Evolutionary conservation across 37 sponge, comb jelly and placozoan genomes (phyloP).

Genomic region (Oscarella lobularis): DNA sequence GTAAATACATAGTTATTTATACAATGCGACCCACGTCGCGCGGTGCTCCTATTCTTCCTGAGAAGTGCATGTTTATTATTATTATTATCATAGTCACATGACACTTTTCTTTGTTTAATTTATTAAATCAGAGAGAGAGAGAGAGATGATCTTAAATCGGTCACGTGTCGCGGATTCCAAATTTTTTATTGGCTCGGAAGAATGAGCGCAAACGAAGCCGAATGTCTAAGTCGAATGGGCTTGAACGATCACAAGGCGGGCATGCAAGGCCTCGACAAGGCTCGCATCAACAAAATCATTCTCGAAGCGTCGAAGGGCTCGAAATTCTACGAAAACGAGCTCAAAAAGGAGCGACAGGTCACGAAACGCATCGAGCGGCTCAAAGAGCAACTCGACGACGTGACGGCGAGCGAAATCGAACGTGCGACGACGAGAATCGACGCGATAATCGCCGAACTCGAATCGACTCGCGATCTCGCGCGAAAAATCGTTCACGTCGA

Average conservation of each 20-base stretch:
- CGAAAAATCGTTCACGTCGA: slow-evolving; percentile 86
- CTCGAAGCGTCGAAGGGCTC: slow-evolving; percentile 87
- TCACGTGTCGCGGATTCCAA: no score
- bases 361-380: slow-evolving; percentile 25
- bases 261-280: slow-evolving; percentile 93
- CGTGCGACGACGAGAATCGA: slow-evolving; percentile 24
- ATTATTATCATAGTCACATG: no score
- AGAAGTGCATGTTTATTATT: no score
- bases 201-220: background rate
- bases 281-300: slow-evolving; percentile 71
- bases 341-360: slow-evolving; percentile 51
- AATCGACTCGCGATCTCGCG: slow-evolving; percentile 46
- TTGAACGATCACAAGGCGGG: slow-evolving; percentile 91
- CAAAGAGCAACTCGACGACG: slow-evolving; percentile 22
- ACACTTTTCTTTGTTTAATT: no score
- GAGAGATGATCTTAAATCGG: no score
- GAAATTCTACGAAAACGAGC: slow-evolving; percentile 66
- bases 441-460: slow-evolving; percentile 52
- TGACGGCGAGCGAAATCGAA: slow-evolving; percentile 35
- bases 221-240: slow-evolving; percentile 24
- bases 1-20: no score
- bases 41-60: no score
- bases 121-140: no score
- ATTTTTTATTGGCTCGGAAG: no score
- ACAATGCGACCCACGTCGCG: no score